These are phyloP conservation scores for Plectus sambesii DNA, from an alignment of 1,140 invertebrate genomes.

Conservation along the genomic window DNA sequence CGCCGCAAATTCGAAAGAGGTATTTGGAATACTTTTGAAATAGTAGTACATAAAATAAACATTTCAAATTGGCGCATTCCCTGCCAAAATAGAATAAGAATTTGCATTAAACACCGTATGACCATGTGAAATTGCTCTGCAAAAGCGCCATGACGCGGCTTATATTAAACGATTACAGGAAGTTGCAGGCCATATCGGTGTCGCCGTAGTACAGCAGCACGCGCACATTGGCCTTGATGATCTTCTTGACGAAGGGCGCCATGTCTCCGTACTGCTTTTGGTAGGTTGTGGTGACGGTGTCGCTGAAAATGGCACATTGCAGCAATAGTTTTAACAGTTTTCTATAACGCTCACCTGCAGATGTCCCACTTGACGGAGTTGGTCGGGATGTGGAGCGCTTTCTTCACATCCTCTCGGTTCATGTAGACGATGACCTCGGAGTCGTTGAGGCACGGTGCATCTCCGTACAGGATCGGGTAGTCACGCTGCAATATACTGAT, in stretches of 20 bases:
- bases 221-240: constrained; percentile 44
- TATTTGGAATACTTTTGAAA: too few relatives aligned
- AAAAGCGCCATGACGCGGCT: too few relatives aligned
- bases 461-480: too few relatives aligned
- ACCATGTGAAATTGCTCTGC: too few relatives aligned
- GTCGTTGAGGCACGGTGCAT: constrained; percentile 39
- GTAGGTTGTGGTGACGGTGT: constrained; percentile 36
- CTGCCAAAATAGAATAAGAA: too few relatives aligned
- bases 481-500: too few relatives aligned
- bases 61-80: too few relatives aligned
- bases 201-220: constrained; percentile 54
- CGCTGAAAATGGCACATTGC: constrained; percentile 25
- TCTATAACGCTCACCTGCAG: constrained; percentile 29
- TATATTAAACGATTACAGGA: too few relatives aligned
- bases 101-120: too few relatives aligned
- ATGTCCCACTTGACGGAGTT: constrained; percentile 40
- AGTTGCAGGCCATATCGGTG: constrained; percentile 55
- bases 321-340: constrained; percentile 6
- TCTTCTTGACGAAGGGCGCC: constrained; percentile 42
- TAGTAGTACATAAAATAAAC: too few relatives aligned
- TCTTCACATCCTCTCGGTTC: constrained; percentile 37
- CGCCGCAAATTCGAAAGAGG: too few relatives aligned
- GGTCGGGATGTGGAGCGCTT: constrained; percentile 40
- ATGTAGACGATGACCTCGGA: constrained; percentile 41
- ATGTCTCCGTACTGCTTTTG: constrained; percentile 42